Conservation (phyloP, 2,888 invertebrate genomes). For the Dinocampus coccinellae region DNA sequence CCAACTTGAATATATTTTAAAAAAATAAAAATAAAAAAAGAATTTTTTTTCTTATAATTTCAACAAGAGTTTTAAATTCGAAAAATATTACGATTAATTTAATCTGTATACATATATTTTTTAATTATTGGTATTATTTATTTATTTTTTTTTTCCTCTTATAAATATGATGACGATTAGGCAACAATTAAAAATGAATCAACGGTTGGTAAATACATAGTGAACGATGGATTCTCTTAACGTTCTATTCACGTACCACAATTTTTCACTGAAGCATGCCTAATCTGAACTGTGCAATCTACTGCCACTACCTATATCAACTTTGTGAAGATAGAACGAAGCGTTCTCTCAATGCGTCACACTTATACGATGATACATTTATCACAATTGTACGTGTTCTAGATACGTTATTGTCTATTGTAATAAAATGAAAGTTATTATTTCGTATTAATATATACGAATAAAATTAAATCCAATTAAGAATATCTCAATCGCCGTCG, state of each 20-base stretch:
- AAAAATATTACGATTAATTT: no score
- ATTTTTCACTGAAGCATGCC: constrained; percentile 5
- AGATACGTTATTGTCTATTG: no score
- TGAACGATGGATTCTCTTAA: not conserved
- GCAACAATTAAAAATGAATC: not conserved
- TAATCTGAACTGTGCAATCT: not conserved
- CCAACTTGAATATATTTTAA: not conserved
- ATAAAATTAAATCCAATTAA: not conserved
- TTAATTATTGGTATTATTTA: no score
- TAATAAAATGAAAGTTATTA: no score
- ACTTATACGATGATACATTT: not conserved
- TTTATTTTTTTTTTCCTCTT: no score
- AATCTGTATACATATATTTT: no score
- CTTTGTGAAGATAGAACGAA: constrained; percentile 4
- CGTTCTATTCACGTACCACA: not conserved
- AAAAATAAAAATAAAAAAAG: not conserved
- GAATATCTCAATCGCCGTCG: constrained; percentile 39
- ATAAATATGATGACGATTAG: no score
- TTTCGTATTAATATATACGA: not conserved
- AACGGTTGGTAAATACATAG: not conserved
- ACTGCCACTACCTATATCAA: not conserved
- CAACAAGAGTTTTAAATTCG: no score
- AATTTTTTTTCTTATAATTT: no score
- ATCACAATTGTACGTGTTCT: no score
- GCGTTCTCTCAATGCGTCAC: constrained; percentile 5